phyloP scores from a whole-genome alignment of 2,888 invertebrate genomes.

The Standfussiana lucernea region DNA sequence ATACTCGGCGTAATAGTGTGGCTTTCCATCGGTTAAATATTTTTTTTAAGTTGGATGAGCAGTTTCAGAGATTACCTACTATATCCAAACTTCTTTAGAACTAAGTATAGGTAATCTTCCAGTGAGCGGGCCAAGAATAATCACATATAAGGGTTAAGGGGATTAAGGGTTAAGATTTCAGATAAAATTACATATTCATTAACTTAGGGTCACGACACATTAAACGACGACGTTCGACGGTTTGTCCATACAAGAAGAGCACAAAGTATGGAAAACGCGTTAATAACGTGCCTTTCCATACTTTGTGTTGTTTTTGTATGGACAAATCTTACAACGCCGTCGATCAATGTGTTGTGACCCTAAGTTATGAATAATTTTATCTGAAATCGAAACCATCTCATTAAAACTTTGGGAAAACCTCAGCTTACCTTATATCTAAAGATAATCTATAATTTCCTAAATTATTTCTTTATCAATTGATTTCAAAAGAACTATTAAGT shows the following conservation, averaged over 20 bases:
- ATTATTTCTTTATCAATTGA: not conserved
- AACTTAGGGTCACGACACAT: no score
- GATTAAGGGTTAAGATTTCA: no score
- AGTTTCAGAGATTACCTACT: not conserved
- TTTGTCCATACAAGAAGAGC: no score
- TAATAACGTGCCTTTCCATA: no score
- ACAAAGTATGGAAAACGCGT: no score
- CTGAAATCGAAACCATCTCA: not conserved
- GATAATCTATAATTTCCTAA: conserved; percentile 17
- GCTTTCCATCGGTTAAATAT: no score
- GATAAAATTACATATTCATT: no score
- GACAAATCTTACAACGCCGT: no score
- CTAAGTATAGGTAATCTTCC: no score
- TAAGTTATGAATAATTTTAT: not conserved
- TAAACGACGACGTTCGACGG: not conserved
- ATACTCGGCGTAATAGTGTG: no score
- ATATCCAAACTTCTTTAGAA: not conserved
- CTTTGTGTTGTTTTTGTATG: no score
- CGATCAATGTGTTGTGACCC: no score
- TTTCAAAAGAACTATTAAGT: not conserved
- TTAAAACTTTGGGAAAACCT: conserved; percentile 13
- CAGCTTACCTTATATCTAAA: conserved; percentile 3
- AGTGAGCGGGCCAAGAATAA: not conserved
- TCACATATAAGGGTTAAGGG: not conserved
- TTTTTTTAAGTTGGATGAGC: not conserved